Evolutionary conservation across 1,140 invertebrate species (phyloP), one percentile per base, ranked within the genome.

Genomic region (Atta cephalotes): DNA sequence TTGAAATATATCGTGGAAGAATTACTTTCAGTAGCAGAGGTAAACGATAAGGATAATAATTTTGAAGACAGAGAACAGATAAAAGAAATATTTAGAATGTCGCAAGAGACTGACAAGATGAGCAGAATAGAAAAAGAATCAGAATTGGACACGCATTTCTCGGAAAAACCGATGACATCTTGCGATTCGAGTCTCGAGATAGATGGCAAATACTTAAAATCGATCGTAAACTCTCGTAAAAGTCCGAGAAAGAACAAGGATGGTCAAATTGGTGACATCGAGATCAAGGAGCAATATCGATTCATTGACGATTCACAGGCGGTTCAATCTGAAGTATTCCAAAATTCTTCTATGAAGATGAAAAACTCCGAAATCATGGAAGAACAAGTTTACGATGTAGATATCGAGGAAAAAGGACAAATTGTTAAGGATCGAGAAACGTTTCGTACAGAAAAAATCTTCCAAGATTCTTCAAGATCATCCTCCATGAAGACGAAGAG

Each of bases 201-300:
- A 60, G 94, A 95, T 18, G 94, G 94, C 35, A 95, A 95, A 80
- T 95, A 95, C 56, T 16, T 93, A 10, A 94, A 95, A 71, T 95
- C 94, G 2, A 60, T 95, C 14, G 94, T 95, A 9, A 95, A 94
- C 76, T 93, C 92, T 0, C 92, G 92, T 18, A 95, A 95, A 74
- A 94, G 93, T 87, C 92, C 92, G 0, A 93, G 92, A 25, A 94
- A 92, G 62, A 65, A 77, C 16, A 92, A 86, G 4, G 87, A 86
- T 6, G 85, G 58, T 21, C 89, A 86, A 7, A 39, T 80, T 39
- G 49, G 68, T 49, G 87, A 88, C 0, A 51, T 31, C 3, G 85
- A 88, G 0, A 12, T 66, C n/a, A 88, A 65, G 9, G 14, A 63
- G 9, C 65, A 70, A n/a, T 25, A 71, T 39, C 45, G 3, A 51